Conservation (phyloP, 1,140 invertebrate genomes). For the Lepidotrigona ventralis region DNA sequence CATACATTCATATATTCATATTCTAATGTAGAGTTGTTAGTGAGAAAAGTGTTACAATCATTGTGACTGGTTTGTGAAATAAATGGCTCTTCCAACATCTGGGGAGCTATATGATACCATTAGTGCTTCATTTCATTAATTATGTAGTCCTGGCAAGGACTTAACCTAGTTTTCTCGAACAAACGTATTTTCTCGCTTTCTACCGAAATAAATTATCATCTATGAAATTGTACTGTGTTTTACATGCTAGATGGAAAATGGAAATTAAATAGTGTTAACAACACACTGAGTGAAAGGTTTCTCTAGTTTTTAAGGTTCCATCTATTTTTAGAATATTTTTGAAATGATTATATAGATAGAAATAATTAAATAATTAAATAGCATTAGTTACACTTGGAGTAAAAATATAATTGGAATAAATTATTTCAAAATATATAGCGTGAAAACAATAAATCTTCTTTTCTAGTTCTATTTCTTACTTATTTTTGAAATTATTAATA, state of each 20-base stretch:
- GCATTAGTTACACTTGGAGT: no score
- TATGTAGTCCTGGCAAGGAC: background rate
- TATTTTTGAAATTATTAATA: no score
- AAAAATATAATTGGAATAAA: background rate
- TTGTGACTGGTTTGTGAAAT: background rate
- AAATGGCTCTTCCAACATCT: background rate
- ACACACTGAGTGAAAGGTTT: background rate
- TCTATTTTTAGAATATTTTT: background rate
- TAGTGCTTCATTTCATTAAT: slow-evolving; percentile 1
- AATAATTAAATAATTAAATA: background rate
- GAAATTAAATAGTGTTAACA: background rate
- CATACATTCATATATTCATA: background rate
- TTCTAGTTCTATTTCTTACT: no score
- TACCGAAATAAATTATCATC: background rate
- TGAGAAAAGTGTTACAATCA: no score
- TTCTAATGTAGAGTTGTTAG: background rate
- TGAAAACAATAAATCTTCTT: no score
- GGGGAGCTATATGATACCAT: background rate
- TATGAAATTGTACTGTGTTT: background rate
- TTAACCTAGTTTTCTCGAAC: slow-evolving; percentile 6
- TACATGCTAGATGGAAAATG: background rate
- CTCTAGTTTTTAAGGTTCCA: background rate
- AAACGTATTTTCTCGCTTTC: background rate
- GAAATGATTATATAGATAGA: background rate
- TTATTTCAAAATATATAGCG: background rate